Evolutionary conservation across 1,140 invertebrate species (phyloP), one percentile per base, ranked within the genome.

Genomic region (Augochlora pura): DNA sequence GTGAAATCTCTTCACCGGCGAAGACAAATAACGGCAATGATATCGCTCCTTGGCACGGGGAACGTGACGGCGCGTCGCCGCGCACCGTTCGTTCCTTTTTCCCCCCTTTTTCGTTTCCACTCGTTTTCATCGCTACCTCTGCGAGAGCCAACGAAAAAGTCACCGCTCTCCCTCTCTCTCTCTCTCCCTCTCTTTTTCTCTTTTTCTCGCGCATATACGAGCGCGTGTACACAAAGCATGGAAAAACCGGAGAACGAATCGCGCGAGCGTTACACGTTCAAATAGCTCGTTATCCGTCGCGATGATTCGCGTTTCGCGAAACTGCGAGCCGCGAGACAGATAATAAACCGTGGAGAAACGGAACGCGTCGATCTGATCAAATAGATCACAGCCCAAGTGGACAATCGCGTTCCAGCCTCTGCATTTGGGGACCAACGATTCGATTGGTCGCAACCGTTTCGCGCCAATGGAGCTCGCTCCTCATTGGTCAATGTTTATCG

Each of bases 1-100:
- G 85, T 85, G 84, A 86, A 75, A 86, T 80, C 83, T 83, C 65
- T 52, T 68, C 76, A 66, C n/a, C 66, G 65, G 71, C 42, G 57
- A 71, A 80, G 76, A 86, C 80, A 85, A 85, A 84, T 82, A 70
- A 77, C 59, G 49, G 38, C 75, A 80, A 84, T 78, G 59, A 62
- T 62, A 62, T 62, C 59, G 18, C 68, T 39, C 68, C 64, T 63
- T 54, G 38, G 46, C 72, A 82, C 72, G 32, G 27, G 23, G 60
- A 60, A 57, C 57, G 66, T 78, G 77, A 83, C 72, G 42, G 42
- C 32, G 73, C 52, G 59, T 60, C 52, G 6, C 27, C 32, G 68
- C 42, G 54, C 54, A 42, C 1, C 25, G 27, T 6, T n/a, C 18
- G 21, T n/a, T 21, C 10, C 1, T 27, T 70, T 66, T 71, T 81